Conservation (phyloP, 1,140 invertebrate genomes). For the Acyrthosiphon pisum region DNA sequence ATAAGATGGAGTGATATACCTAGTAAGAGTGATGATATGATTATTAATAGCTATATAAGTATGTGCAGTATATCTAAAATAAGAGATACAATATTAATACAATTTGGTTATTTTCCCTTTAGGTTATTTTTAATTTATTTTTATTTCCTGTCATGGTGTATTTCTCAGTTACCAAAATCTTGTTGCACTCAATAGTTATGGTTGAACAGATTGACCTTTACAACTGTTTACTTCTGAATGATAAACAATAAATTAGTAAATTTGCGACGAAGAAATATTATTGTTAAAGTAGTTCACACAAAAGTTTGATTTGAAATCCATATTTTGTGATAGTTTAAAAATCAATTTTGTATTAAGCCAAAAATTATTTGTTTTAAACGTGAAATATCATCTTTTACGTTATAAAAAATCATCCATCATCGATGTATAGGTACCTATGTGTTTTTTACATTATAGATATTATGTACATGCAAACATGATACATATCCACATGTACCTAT, state of each 20-base stretch:
- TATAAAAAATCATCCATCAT: not conserved
- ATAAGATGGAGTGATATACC: not conserved
- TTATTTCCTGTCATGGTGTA: too few relatives aligned
- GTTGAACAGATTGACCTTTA: not conserved
- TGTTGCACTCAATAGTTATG: not conserved
- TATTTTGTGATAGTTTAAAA: not conserved
- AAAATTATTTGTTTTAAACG: not conserved
- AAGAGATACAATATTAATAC: not conserved
- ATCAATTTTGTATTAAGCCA: not conserved
- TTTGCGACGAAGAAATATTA: not conserved
- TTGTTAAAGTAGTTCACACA: not conserved
- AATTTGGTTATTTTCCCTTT: not conserved
- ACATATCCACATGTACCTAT: not conserved
- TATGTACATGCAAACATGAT: not conserved
- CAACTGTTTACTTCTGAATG: not conserved
- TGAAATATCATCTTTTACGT: not conserved
- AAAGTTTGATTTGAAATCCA: not conserved
- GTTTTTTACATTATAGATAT: not conserved
- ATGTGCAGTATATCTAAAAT: too few relatives aligned
- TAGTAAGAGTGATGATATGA: not conserved
- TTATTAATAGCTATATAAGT: too few relatives aligned
- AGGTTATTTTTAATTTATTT: not conserved
- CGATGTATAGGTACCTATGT: not conserved
- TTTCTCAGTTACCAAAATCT: not conserved
- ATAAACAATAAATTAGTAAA: not conserved